These are phyloP conservation scores for Aricia agestis DNA, from an alignment of 1,140 invertebrate genomes.

Conservation along the genomic window DNA sequence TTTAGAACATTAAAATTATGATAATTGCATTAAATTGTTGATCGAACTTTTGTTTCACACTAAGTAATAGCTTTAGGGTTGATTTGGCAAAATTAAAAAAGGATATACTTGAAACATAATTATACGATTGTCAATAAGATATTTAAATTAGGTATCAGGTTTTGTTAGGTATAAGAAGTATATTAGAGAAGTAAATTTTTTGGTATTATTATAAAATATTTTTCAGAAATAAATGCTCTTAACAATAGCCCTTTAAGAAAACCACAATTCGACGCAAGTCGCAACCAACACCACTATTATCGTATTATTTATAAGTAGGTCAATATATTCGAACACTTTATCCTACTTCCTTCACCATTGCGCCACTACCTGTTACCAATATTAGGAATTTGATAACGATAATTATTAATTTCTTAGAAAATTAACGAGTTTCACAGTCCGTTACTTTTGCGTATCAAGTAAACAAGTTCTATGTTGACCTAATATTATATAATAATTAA, in stretches of 20 bases:
- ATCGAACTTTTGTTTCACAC: background rate
- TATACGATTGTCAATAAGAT: no score
- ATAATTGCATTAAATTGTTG: background rate
- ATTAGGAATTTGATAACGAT: constrained; percentile 9
- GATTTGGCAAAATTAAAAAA: background rate
- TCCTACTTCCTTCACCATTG: constrained; percentile 8
- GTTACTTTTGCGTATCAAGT: background rate
- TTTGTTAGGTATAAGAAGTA: no score
- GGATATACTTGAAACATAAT: no score
- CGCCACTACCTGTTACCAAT: background rate
- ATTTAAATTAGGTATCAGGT: no score
- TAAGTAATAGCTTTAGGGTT: background rate
- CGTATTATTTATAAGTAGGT: background rate
- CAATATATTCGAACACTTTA: background rate
- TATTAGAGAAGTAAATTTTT: no score
- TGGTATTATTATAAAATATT: no score
- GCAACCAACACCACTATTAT: background rate
- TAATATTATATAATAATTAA: background rate
- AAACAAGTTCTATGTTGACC: background rate
- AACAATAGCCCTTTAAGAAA: no score
- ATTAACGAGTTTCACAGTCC: background rate
- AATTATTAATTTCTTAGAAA: background rate
- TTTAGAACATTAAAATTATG: background rate
- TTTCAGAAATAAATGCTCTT: no score
- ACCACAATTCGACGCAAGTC: background rate